Base-by-base conservation (phyloP, 2,113 vertebrate genomes). In the Meriones unguiculatus region DNA sequence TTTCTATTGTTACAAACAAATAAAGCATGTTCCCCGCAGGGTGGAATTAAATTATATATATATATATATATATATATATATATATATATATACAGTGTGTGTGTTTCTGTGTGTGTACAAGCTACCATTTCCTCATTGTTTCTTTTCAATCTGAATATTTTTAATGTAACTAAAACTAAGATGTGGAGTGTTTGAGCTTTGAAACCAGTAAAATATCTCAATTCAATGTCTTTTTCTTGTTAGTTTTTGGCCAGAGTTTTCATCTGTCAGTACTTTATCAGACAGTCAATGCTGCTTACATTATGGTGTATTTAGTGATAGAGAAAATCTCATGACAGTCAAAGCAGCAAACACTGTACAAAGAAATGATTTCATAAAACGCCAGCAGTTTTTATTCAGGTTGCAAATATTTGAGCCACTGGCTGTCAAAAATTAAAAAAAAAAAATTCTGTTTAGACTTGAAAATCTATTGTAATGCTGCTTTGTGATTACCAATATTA, bases 161-260 rank as follows among this genome's bases (percentile, higher is more conserved):
- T 13, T 75, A n/a, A 38, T n/a, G 1, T 20, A 14, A 3, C 35
- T 81, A 3, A 67, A 91, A 22, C 41, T 13, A 78, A 89, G 24
- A 70, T 85, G 38, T 70, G 67, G 14, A 85, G 91, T 91, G 3
- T 93, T 52, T 54, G 20, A 82, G 52, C 20, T 62, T 69, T 87
- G 78, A 93, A 96, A 87, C 41, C 32, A 69, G 87, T 54, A 80
- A 80, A 94, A 94, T 22, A 95, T 14, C 1, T 4, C 59, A 17
- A 64, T 64, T 82, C 67, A 90, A 77, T 90, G 89, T 94, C n/a
- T 73, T 94, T 95, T 94, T 95, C 87, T 93, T 85, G 46, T 76
- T 94, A 94, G 77, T 3, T n/a, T 93, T 84, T 95, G 28, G 3
- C 46, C 59, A 69, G n/a, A 28, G 46, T 84, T 78, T 93, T 84